These are phyloP conservation scores for Ptychodera flava DNA, from an alignment of 35 echinoderm and acorn worm species.

Conservation along the genomic window DNA sequence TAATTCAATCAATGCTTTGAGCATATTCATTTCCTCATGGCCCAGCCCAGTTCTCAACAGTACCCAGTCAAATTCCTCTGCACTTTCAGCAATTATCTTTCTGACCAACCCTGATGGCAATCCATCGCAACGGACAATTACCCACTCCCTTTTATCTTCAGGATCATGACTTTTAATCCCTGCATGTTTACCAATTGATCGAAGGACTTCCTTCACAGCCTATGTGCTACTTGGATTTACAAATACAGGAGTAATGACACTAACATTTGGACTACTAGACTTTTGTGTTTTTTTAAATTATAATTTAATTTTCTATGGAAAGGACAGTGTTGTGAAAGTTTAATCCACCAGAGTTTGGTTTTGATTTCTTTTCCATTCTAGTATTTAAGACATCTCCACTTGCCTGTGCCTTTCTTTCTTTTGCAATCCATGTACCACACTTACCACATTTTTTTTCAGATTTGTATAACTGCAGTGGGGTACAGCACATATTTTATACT, in stretches of 20 bases:
- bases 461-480: no score
- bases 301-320: no score
- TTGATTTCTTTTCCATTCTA: no score
- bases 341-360: no score
- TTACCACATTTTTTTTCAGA: no score
- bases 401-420: no score
- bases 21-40: conserved; percentile 64
- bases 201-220: conserved; percentile 6
- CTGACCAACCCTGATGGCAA: conserved; percentile 1
- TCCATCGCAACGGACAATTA: conserved; percentile 5
- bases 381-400: no score
- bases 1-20: conserved; percentile 31
- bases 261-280: no score
- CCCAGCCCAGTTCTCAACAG: conserved; percentile 34
- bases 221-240: conserved; percentile 11
- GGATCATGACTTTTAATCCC: conserved; percentile 14
- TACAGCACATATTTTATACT: no score
- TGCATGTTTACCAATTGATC: conserved; percentile 6
- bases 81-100: not conserved
- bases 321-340: no score
- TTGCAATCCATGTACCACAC: no score
- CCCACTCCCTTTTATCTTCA: conserved; percentile 12
- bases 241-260: conserved; percentile 26
- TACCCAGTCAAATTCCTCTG: conserved; percentile 53
- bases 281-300: no score